Evolutionary conservation across 1,140 invertebrate species (phyloP).

Genomic region (Aphis gossypii): DNA sequence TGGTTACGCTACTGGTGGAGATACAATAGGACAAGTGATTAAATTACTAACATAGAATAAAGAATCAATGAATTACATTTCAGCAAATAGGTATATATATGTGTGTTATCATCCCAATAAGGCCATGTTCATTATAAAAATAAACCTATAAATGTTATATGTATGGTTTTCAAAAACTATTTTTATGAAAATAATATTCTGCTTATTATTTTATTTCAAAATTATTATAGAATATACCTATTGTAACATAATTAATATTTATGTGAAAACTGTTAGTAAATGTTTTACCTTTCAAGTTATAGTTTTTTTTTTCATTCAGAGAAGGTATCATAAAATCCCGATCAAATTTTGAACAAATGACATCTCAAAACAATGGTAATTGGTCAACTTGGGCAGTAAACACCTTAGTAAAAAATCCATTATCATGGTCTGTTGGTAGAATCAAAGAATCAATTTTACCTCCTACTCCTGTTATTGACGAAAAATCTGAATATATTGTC

Average conservation of each 20-base stretch:
- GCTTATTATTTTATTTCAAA: neutral
- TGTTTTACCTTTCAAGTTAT: neutral
- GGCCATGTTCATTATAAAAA: neutral
- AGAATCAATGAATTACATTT: too few relatives aligned
- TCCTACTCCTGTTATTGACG: slow-evolving; percentile 25
- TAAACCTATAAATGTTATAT: neutral
- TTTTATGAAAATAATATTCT: neutral
- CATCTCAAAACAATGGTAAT: slow-evolving; percentile 29
- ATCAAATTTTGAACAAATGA: slow-evolving; percentile 45
- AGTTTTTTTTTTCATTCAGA: slow-evolving; percentile 13
- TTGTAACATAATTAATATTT: neutral
- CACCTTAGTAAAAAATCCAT: slow-evolving; percentile 40
- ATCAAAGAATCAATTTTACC: slow-evolving; percentile 44
- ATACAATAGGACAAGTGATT: too few relatives aligned
- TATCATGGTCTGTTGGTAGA: slow-evolving; percentile 32
- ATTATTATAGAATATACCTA: neutral
- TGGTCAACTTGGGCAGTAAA: slow-evolving; percentile 55
- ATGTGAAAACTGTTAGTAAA: neutral
- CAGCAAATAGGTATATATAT: neutral
- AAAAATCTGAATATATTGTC: slow-evolving; percentile 42
- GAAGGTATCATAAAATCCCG: slow-evolving; percentile 24
- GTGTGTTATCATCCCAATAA: neutral
- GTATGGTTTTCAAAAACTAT: neutral
- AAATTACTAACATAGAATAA: too few relatives aligned
- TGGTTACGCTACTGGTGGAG: too few relatives aligned